Evolutionary conservation across 2,888 invertebrate genomes (phyloP).

Genomic region (Trypoxylon attenuatum): DNA sequence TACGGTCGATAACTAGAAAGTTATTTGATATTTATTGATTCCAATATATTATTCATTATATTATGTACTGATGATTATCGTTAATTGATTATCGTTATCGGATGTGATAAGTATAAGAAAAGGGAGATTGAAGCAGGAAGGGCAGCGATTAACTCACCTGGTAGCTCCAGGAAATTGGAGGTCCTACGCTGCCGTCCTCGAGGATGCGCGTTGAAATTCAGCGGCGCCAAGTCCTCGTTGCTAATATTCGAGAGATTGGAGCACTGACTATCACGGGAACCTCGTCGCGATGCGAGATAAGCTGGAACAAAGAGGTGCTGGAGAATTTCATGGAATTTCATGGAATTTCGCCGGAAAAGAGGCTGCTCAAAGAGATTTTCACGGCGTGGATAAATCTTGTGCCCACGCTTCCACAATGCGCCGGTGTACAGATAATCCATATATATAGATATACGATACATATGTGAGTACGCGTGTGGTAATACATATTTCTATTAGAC

Average conservation of each 20-base stretch:
- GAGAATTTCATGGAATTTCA: conserved; percentile 34
- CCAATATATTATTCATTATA: no score
- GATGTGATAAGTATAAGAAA: no score
- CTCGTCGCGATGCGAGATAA: conserved; percentile 89
- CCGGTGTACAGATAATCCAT: no score
- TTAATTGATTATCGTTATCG: no score
- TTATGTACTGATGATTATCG: no score
- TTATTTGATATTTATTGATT: no score
- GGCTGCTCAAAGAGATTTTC: conserved; percentile 16
- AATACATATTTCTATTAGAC: no score
- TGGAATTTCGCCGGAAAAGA: conserved; percentile 8
- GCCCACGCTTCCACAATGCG: neutral
- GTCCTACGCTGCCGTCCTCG: conserved; percentile 87
- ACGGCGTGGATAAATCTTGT: conserved; percentile 12
- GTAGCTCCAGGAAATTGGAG: conserved; percentile 90
- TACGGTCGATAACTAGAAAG: no score
- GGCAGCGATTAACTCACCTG: conserved; percentile 77
- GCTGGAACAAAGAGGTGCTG: conserved; percentile 73
- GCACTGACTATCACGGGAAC: conserved; percentile 85
- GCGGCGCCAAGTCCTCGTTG: conserved; percentile 87
- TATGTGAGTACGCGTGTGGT: no score
- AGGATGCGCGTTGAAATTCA: conserved; percentile 87
- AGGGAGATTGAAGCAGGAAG: neutral
- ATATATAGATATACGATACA: no score
- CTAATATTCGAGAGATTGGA: conserved; percentile 82